These are phyloP conservation scores for Phlogophora meticulosa DNA, from an alignment of 2,888 invertebrate genomes.

Conservation along the genomic window DNA sequence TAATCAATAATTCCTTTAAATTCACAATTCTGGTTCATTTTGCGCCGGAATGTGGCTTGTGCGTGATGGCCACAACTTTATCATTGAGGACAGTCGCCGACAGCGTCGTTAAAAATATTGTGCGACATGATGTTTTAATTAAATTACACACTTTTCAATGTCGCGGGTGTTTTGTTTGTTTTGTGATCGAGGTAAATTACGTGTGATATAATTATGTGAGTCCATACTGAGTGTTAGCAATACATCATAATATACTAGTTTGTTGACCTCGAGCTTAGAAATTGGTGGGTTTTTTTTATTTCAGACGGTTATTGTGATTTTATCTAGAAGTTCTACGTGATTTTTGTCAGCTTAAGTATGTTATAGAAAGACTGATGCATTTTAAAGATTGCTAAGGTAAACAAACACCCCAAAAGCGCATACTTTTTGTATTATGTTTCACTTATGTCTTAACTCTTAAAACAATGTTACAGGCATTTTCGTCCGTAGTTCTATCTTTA, in stretches of 20 bases:
- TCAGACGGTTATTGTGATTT: neutral
- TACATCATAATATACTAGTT: neutral
- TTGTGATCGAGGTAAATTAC: conserved; percentile 31
- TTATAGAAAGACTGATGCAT: no score
- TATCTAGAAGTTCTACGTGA: neutral
- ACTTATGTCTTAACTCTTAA: no score
- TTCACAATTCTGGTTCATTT: conserved; percentile 33
- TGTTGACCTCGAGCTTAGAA: neutral
- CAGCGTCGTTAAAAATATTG: conserved; percentile 55
- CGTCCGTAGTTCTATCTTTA: no score
- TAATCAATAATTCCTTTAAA: conserved; percentile 14
- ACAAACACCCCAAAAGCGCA: no score
- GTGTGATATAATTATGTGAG: conserved; percentile 15
- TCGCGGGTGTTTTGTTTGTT: conserved; percentile 28
- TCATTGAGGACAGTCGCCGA: conserved; percentile 64
- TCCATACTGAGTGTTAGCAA: conserved; percentile 33
- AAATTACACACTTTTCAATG: conserved; percentile 42
- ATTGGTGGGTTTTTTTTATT: neutral
- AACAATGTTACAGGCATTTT: no score
- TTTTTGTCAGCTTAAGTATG: no score
- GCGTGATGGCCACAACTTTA: conserved; percentile 73
- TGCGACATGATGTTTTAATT: conserved; percentile 46
- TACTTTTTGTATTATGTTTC: no score
- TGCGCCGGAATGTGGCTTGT: conserved; percentile 57
- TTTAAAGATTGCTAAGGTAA: no score